Base-by-base conservation (phyloP, 1,140 invertebrate genomes). In the Solen grandis region DNA sequence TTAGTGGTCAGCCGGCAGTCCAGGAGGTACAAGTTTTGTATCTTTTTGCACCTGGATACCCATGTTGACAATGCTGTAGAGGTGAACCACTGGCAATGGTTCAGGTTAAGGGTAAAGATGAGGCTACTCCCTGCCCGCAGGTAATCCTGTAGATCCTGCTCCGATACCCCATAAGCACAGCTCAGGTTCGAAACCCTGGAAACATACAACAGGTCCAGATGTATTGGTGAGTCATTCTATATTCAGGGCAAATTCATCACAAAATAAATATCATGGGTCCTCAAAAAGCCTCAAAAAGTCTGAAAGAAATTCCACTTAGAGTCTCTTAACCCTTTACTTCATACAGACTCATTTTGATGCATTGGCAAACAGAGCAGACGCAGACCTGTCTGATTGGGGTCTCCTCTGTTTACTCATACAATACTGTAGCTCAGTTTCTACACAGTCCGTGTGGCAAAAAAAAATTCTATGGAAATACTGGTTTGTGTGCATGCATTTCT, bases 61-160 rank as follows among this genome's bases (percentile, higher is more conserved):
- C 76, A 79, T 19, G 76, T 50, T 35, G 83, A 69, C 22, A 86
- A 65, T 25, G 65, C 81, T 22, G 46, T 14, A 1, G 78, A 69
- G 5, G 80, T 57, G 10, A 88, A 63, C 87, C 87, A 88, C 77
- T 88, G 87, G 65, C 87, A 87, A 46, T 85, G 75, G 76, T 84
- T 86, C 3, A 88, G 79, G 73, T 88, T 82, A 38, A 88, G 79
- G 22, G n/a, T 79, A 25, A 84, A 83, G n/a, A 88, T 69, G 27
- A 82, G 57, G 33, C 36, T 41, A 14, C 35, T 55, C 25, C 80
- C 78, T 31, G 74, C 54, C 3, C 50, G 41, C 3, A 84, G 38
- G 52, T 84, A 86, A n/a, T 79, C 83, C 19, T 70, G 16, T 5
- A 84, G 31, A 22, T 81, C 38, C 4, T 55, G 62, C 65, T 79